These are phyloP conservation scores for Tetragonula carbonaria DNA, from an alignment of 2,888 invertebrate genomes.

Conservation along the genomic window DNA sequence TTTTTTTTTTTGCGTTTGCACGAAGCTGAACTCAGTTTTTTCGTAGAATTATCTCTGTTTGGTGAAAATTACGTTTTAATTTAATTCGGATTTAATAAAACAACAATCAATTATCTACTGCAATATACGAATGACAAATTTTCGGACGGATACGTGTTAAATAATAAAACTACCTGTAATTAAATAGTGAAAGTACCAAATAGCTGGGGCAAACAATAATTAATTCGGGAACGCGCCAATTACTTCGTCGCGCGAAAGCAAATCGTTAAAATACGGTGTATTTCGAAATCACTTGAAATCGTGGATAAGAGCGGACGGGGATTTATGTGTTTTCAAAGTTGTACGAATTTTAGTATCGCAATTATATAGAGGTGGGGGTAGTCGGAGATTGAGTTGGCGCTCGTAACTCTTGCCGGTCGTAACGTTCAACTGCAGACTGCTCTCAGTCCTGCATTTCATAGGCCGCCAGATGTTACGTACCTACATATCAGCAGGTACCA, in stretches of 20 bases:
- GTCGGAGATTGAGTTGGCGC: constrained; percentile 78
- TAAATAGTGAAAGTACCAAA: background rate
- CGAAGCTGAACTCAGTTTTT: too few relatives aligned
- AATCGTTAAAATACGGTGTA: background rate
- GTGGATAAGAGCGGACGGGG: constrained; percentile 24
- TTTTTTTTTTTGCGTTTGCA: too few relatives aligned
- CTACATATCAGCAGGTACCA: constrained; percentile 78
- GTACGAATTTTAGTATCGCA: constrained; percentile 72
- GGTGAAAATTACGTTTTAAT: too few relatives aligned
- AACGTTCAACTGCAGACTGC: constrained; percentile 79
- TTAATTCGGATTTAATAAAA: too few relatives aligned
- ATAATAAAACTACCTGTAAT: too few relatives aligned
- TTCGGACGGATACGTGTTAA: too few relatives aligned
- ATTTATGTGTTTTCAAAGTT: constrained; percentile 66
- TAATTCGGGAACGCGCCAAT: background rate
- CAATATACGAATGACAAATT: too few relatives aligned
- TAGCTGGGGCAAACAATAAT: background rate
- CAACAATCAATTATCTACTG: too few relatives aligned
- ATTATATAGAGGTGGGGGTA: constrained; percentile 68
- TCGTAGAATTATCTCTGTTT: too few relatives aligned
- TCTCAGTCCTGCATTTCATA: constrained; percentile 79
- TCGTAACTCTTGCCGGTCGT: constrained; percentile 79
- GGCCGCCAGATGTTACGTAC: constrained; percentile 80
- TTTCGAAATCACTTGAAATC: background rate
- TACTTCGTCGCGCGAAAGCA: background rate